Percentiles rank a stretch among this genome's conserved stretches.
phyloP scores from a whole-genome alignment of 2,797 vertebrate species.

The Serranus cabrilla region DNA sequence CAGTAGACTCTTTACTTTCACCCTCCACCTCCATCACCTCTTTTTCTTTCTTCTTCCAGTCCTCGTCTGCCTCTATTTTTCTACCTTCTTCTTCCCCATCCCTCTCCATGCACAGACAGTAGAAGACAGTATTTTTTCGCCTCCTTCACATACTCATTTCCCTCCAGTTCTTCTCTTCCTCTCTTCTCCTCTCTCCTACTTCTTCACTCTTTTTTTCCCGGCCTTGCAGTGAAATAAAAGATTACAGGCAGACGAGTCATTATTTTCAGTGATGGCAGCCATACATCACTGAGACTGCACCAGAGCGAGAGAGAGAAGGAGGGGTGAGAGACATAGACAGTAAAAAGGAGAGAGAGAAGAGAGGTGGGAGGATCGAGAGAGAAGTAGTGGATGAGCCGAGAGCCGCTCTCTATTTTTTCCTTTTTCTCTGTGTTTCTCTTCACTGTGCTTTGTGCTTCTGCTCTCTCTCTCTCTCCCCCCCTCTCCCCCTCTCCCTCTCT shows the following conservation, averaged over 20 bases:
- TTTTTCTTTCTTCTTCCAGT: neutral
- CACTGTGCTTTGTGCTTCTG: too few species aligned
- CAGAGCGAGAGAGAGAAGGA: conserved; percentile 10
- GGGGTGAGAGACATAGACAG: too few species aligned
- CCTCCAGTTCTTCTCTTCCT: conserved; percentile 17
- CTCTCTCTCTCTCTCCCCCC: neutral
- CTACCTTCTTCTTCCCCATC: neutral
- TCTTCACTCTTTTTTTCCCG: conserved; percentile 8
- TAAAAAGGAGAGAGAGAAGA: neutral
- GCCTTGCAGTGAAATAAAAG: conserved; percentile 78
- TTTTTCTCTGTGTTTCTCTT: neutral
- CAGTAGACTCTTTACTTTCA: neutral
- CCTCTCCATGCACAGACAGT: conserved; percentile 8
- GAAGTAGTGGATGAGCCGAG: conserved; percentile 41
- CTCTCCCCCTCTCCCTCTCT: conserved; percentile 6
- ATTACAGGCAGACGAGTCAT: conserved; percentile 78
- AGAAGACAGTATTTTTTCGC: neutral
- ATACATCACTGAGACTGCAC: conserved; percentile 75
- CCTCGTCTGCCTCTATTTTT: neutral
- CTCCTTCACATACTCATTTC: conserved; percentile 22
- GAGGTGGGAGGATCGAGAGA: conserved; percentile 41
- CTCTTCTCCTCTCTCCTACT: neutral
- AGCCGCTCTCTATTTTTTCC: neutral
- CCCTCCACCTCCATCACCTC: neutral
- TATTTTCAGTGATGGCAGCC: conserved; percentile 79